Conservation (phyloP, 2,888 invertebrate genomes). For the Octodonta nipae region DNA sequence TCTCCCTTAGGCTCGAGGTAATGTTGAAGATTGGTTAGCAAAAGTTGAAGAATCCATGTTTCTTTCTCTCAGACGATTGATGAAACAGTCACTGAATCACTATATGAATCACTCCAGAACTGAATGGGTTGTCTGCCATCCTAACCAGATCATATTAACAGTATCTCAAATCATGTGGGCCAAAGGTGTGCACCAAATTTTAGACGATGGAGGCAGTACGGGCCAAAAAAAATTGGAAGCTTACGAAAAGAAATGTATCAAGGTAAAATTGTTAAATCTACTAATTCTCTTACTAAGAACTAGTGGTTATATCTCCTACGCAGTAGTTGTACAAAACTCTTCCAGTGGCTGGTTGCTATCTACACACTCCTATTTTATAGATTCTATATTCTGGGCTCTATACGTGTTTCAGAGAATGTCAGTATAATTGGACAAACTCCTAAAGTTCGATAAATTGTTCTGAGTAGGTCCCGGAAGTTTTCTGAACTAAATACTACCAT, state of each 20-base stretch:
- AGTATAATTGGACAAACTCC: no score
- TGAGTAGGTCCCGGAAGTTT: no score
- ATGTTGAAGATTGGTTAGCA: constrained; percentile 83
- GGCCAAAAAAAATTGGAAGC: constrained; percentile 46
- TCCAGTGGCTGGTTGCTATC: no score
- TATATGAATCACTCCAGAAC: constrained; percentile 49
- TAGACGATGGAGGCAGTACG: constrained; percentile 37
- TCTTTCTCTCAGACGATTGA: constrained; percentile 56
- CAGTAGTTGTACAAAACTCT: no score
- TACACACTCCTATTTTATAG: no score
- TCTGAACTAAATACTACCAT: no score
- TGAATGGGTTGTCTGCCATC: constrained; percentile 60
- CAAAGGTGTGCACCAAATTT: constrained; percentile 58
- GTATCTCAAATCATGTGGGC: constrained; percentile 89
- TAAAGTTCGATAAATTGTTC: no score
- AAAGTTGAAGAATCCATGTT: constrained; percentile 89
- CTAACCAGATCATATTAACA: constrained; percentile 69
- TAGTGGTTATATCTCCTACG: no score
- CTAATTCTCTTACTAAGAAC: no score
- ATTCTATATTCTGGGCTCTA: no score
- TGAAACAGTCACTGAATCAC: constrained; percentile 62
- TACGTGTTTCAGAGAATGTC: no score
- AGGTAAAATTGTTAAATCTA: no score
- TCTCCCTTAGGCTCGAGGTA: constrained; percentile 54
- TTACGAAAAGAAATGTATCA: constrained; percentile 57